Evolutionary conservation across 2,888 invertebrate species (phyloP).

Genomic region (Xestia c-nigrum): DNA sequence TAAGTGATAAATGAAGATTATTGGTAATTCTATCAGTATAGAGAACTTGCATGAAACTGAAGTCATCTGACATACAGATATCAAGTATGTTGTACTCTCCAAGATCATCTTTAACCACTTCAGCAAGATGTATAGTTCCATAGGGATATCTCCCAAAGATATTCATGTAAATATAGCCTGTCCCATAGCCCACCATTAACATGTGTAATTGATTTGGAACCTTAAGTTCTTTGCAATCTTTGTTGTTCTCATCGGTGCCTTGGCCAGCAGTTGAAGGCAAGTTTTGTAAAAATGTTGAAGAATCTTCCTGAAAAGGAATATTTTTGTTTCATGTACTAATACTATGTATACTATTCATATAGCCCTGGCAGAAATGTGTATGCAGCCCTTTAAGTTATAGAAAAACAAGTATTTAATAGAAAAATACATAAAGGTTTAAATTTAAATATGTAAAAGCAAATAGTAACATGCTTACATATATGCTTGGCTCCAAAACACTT

Average conservation of each 20-base stretch:
- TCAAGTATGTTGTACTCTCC: constrained; percentile 91
- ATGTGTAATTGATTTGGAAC: constrained; percentile 93
- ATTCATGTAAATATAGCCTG: constrained; percentile 93
- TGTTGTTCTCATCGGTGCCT: constrained; percentile 89
- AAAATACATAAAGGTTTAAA: neutral
- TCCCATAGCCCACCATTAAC: constrained; percentile 94
- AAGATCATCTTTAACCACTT: constrained; percentile 90
- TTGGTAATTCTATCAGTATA: constrained; percentile 89
- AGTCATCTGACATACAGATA: constrained; percentile 93
- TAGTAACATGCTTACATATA: constrained; percentile 81
- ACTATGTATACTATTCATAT: neutral
- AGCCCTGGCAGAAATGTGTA: neutral
- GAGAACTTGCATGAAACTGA: constrained; percentile 92
- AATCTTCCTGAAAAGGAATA: constrained; percentile 82
- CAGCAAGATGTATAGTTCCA: constrained; percentile 92
- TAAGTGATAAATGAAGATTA: constrained; percentile 84
- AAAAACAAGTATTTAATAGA: neutral
- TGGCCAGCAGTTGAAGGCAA: constrained; percentile 89
- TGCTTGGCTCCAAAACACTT: constrained; percentile 84
- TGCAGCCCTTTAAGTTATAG: neutral
- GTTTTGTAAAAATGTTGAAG: constrained; percentile 90
- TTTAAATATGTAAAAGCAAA: neutral
- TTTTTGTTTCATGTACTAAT: too few species aligned
- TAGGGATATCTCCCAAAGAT: constrained; percentile 96
- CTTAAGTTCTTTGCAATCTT: constrained; percentile 91